Percentiles rank a stretch among this genome's conserved stretches.
Conservation (phyloP, 2,888 invertebrate species). For the Candidula unifasciata region DNA sequence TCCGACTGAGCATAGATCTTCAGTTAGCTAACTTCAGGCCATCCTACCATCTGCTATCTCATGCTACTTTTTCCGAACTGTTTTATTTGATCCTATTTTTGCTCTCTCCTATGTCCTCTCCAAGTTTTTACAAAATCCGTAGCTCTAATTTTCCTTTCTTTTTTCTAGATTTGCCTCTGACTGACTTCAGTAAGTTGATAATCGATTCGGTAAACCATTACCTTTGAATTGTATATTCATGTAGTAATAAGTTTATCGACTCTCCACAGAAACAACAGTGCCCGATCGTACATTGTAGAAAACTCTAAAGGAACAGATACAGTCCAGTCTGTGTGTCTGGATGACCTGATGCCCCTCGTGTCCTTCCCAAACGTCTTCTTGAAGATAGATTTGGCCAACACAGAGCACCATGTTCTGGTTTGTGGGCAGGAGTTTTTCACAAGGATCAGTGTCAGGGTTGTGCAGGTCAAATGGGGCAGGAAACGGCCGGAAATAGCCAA, state of each 20-base stretch:
- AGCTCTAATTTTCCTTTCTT: no score
- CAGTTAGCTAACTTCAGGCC: no score
- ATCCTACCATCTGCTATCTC: no score
- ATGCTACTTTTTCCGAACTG: no score
- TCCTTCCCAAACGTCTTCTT: neutral
- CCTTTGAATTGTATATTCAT: no score
- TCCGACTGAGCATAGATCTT: no score
- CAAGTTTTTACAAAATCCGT: no score
- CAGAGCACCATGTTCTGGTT: constrained; percentile 11
- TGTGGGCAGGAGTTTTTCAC: constrained; percentile 19
- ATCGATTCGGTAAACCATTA: no score
- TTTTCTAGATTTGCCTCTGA: no score
- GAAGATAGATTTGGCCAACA: constrained; percentile 27
- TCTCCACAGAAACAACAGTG: constrained; percentile 5
- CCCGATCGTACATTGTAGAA: neutral
- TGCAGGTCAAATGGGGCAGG: constrained; percentile 17
- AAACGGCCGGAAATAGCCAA: neutral
- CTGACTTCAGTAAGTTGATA: neutral
- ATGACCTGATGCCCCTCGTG: constrained; percentile 24
- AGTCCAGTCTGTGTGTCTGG: constrained; percentile 22
- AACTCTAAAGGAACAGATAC: neutral
- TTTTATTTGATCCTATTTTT: no score
- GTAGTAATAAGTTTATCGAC: neutral
- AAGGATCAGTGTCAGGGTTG: neutral
- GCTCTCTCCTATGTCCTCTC: no score